Evolutionary conservation across 2,888 invertebrate species (phyloP), one percentile per base, ranked within the genome.

Genomic region (Alloplasta piceator): DNA sequence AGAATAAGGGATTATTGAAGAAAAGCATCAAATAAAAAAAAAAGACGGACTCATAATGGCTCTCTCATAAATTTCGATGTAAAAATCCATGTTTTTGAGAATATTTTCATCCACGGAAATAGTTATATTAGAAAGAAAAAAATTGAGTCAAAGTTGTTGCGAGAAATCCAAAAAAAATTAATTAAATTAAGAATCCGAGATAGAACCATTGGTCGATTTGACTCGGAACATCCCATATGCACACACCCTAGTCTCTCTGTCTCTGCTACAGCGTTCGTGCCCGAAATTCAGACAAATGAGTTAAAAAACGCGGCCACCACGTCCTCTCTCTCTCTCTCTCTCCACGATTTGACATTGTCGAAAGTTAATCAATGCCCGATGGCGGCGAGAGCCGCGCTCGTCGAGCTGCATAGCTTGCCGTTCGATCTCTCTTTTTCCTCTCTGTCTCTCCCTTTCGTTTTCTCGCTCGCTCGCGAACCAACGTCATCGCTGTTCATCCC

Each of bases 291-390:
- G 90, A 90, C 90, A 90, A 90, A 90, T 89, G 90, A 90, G 90
- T 90, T 88, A 89, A 90, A 90, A 89, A 86, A 88, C 89, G 89
- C 88, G 86, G 88, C 83, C 83, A 86, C 88, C 88, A 88, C 87
- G 88, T 90, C 88, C 84, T 85, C 26, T 26, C 1, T 26, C 26
- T 26, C 26, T 26, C 26, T 26, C 26, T 26, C 26, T 26, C 79
- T 78, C 86, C 88, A 85, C 89, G 91, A 91, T 92, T 92, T 91
- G 92, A 92, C 91, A 91, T 91, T 91, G 92, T 91, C 91, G 91
- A 92, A 92, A 91, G 91, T 91, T 92, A 91, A 92, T 92, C 92
- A 91, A 92, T 92, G 91, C 87, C 89, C 89, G 86, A 87, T 86
- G 86, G 86, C 82, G 82, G 83, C 82, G 82, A 83, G 79, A 79